A percentile compares a stretch with the other conserved stretches of the same genome.
These are phyloP conservation scores for Cataglyphis rosenhaueri DNA, from an alignment of 2,888 invertebrate genomes.

Conservation along the genomic window DNA sequence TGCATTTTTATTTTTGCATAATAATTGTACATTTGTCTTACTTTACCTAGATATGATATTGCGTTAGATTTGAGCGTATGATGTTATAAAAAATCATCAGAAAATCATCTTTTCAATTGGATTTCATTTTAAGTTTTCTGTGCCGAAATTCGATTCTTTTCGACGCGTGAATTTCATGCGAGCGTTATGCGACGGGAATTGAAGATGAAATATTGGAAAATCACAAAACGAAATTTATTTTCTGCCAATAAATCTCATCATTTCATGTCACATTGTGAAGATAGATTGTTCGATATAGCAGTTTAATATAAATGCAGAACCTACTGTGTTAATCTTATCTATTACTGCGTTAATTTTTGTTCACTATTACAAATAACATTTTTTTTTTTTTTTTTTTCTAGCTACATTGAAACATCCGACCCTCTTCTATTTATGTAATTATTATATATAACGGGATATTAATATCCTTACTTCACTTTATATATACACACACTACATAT, in stretches of 20 bases:
- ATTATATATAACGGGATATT: slow-evolving; percentile 11
- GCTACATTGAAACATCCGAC: not conserved
- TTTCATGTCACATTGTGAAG: slow-evolving; percentile 48
- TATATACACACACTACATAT: not conserved
- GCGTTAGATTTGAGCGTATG: not conserved
- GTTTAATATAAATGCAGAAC: slow-evolving; percentile 15
- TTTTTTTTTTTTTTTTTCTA: slow-evolving; percentile 11
- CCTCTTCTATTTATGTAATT: slow-evolving; percentile 12
- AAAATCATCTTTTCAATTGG: slow-evolving; percentile 20
- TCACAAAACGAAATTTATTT: slow-evolving; percentile 54
- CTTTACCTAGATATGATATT: not conserved
- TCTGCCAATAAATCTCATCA: slow-evolving; percentile 45
- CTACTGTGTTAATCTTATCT: slow-evolving; percentile 24
- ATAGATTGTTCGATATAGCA: slow-evolving; percentile 42
- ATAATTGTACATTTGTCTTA: not conserved
- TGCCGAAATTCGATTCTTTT: slow-evolving; percentile 43
- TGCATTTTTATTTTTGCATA: slow-evolving; percentile 16
- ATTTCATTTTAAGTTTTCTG: slow-evolving; percentile 30
- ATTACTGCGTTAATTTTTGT: slow-evolving; percentile 8
- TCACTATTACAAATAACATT: not conserved
- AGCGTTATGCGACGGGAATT: slow-evolving; percentile 35
- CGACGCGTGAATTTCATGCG: slow-evolving; percentile 22
- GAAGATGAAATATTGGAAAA: slow-evolving; percentile 51
- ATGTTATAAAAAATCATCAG: slow-evolving; percentile 23
- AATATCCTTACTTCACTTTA: slow-evolving; percentile 26